Conservation (phyloP, 1,140 invertebrate species). For the Lethocerus indicus region DNA sequence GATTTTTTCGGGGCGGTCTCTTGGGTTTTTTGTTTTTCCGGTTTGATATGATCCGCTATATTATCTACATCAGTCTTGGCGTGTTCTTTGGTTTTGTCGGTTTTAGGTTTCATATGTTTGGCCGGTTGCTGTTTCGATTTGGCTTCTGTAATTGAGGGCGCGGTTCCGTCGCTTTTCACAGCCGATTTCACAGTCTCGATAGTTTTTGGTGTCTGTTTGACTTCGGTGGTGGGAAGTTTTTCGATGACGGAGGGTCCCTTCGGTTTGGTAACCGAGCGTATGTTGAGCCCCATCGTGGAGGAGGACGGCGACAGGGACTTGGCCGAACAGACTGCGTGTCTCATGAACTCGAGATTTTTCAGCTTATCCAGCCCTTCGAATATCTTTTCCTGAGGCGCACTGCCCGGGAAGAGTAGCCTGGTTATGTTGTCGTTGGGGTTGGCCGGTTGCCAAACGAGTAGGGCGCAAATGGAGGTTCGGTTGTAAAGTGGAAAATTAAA, state of each 20-base stretch:
- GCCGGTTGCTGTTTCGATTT: slow-evolving; percentile 16
- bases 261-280: slow-evolving; percentile 29
- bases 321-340: slow-evolving; percentile 73
- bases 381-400: slow-evolving; percentile 86
- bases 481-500: slow-evolving; percentile 77
- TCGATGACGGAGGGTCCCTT: slow-evolving; percentile 19
- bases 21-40: slow-evolving; percentile 17
- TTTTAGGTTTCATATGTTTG: slow-evolving; percentile 21
- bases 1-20: slow-evolving; percentile 14
- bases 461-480: slow-evolving; percentile 78
- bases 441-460: slow-evolving; percentile 88
- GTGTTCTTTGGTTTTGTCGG: slow-evolving; percentile 14
- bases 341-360: slow-evolving; percentile 74
- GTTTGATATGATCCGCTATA: slow-evolving; percentile 15
- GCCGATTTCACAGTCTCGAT: slow-evolving; percentile 13
- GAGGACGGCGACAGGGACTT: slow-evolving; percentile 51
- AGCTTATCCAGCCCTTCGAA: slow-evolving; percentile 85
- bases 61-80: slow-evolving; percentile 17
- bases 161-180: slow-evolving; percentile 5
- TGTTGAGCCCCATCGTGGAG: slow-evolving; percentile 29
- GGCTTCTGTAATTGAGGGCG: no score
- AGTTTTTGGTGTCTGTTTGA: slow-evolving; percentile 13
- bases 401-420: slow-evolving; percentile 87
- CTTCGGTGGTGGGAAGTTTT: slow-evolving; percentile 25
- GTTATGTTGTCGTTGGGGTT: slow-evolving; percentile 86